phyloP scores from a whole-genome alignment of 2,888 invertebrate species.

The Trissolcus brochymenae region DNA sequence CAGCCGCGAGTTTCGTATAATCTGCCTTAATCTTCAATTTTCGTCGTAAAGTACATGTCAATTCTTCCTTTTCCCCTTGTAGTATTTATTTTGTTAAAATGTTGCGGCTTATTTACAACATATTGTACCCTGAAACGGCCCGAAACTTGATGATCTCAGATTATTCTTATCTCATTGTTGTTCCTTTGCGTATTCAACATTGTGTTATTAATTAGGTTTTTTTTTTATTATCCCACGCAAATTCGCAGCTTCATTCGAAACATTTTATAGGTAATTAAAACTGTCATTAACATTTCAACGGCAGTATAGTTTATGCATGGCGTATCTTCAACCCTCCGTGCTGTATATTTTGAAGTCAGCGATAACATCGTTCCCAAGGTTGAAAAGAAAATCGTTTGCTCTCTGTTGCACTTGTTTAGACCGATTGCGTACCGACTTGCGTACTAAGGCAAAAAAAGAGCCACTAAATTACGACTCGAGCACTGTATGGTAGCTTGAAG shows the following conservation, averaged over 20 bases:
- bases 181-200: too few species aligned
- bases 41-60: conserved; percentile 1
- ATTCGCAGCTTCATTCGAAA: conserved; percentile 52
- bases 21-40: conserved; percentile 49
- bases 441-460: conserved; percentile 24
- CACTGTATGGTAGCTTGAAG: conserved; percentile 63
- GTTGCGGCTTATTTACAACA: too few species aligned
- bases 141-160: too few species aligned
- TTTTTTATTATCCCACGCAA: too few species aligned
- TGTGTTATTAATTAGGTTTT: too few species aligned
- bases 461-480: conserved; percentile 43
- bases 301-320: conserved; percentile 61
- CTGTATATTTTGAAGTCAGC: conserved; percentile 46
- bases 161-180: too few species aligned
- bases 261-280: conserved; percentile 59
- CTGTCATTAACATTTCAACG: conserved; percentile 67
- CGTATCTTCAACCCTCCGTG: conserved; percentile 61
- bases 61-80: conserved; percentile 9
- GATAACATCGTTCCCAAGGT: conserved; percentile 46
- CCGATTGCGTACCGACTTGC: conserved; percentile 41
- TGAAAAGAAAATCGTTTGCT: conserved; percentile 19
- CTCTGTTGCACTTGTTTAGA: conserved; percentile 19
- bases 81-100: conserved; percentile 26
- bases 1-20: conserved; percentile 44
- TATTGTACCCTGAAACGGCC: too few species aligned